These are phyloP conservation scores for Oxyteleia sp. DNA, from an alignment of 2,888 invertebrate genomes.

Conservation along the genomic window DNA sequence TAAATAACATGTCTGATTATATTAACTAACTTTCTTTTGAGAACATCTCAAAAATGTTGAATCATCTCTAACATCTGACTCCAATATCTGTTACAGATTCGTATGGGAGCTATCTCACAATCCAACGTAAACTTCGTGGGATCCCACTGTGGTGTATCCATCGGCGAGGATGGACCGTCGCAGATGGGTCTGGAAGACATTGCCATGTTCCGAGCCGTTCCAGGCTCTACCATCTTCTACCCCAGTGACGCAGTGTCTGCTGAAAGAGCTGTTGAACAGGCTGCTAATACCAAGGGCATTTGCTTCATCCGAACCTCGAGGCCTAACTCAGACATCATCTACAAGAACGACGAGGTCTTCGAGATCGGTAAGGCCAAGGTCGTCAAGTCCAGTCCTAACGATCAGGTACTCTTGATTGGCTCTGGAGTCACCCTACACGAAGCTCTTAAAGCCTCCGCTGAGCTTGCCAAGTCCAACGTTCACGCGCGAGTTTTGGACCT, in stretches of 20 bases:
- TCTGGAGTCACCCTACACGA: slow-evolving; percentile 98
- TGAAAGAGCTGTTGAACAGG: slow-evolving; percentile 98
- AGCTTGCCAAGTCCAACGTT: slow-evolving; percentile 91
- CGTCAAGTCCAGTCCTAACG: slow-evolving; percentile 92
- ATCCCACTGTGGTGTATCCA: slow-evolving; percentile 99
- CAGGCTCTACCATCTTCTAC: slow-evolving; percentile 93
- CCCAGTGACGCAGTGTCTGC: slow-evolving; percentile 97
- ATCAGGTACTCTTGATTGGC: slow-evolving; percentile 95
- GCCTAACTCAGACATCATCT: slow-evolving; percentile 95
- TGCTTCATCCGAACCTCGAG: slow-evolving; percentile 98
- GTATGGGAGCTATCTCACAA: slow-evolving; percentile 99
- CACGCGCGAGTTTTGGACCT: slow-evolving; percentile 96
- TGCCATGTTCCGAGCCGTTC: slow-evolving; percentile 97
- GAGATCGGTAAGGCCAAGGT: slow-evolving; percentile 93
- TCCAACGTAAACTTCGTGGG: slow-evolving; percentile 98
- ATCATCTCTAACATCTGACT: background rate
- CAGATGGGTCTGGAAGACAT: slow-evolving; percentile 99
- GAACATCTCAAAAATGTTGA: too few relatives aligned
- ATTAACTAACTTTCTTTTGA: too few relatives aligned
- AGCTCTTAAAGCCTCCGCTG: slow-evolving; percentile 94
- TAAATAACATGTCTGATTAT: too few relatives aligned
- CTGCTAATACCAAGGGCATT: slow-evolving; percentile 97
- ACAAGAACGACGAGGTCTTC: slow-evolving; percentile 94
- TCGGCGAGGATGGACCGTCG: slow-evolving; percentile 99
- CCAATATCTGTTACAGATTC: slow-evolving; percentile 90